Conservation (phyloP, 2,113 vertebrate genomes). For the Dipodomys merriami region DNA sequence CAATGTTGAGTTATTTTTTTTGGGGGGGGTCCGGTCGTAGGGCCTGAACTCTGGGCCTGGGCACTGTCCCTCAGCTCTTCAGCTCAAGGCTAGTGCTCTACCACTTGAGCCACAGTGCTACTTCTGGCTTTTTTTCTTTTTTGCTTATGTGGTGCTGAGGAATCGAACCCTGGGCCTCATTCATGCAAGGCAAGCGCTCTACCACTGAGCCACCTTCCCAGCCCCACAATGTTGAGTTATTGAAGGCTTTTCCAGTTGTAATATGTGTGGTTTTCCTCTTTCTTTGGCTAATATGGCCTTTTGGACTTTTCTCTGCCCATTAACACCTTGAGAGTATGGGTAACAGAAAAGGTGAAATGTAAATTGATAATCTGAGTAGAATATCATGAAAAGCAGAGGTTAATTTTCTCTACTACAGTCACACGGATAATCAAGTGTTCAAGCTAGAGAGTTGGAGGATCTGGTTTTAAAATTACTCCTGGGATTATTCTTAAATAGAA, state of each 20-base stretch:
- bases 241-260: constrained; percentile 3
- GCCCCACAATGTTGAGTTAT: background rate
- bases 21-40: too few species aligned
- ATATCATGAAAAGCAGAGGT: constrained; percentile 44
- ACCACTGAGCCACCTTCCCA: too few species aligned
- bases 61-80: too few species aligned
- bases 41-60: too few species aligned
- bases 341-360: background rate
- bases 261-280: background rate
- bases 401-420: constrained; percentile 54
- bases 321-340: background rate
- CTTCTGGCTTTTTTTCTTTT: too few species aligned
- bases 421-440: constrained; percentile 9
- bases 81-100: too few species aligned
- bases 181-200: too few species aligned
- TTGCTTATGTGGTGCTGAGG: too few species aligned
- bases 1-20: too few species aligned
- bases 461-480: constrained; percentile 61
- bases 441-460: constrained; percentile 28
- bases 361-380: background rate
- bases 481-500: constrained; percentile 61
- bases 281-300: background rate
- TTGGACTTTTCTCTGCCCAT: constrained; percentile 21
- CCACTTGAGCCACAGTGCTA: too few species aligned
- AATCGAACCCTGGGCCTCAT: too few species aligned